Percentiles rank a stretch among this genome's conserved stretches.
These are phyloP conservation scores for Acromyrmex charruanus DNA, from an alignment of 1,140 invertebrate species.

Conservation along the genomic window DNA sequence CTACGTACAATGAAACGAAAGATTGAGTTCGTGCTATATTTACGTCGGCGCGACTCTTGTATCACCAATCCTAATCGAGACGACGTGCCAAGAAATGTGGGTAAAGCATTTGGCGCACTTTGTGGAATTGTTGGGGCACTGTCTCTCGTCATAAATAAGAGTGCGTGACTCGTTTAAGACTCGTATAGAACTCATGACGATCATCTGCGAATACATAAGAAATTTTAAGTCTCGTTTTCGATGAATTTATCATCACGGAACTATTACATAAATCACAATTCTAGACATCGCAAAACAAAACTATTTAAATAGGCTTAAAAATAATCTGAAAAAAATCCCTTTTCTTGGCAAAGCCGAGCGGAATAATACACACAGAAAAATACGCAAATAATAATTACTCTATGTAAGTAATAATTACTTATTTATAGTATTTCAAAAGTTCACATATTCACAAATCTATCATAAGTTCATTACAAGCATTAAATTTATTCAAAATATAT, in stretches of 20 bases:
- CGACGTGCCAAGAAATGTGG: conserved; percentile 59
- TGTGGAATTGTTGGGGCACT: conserved; percentile 55
- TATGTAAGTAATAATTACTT: too few species aligned
- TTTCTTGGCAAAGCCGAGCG: too few species aligned
- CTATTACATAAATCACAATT: not conserved
- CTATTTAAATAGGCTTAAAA: not conserved
- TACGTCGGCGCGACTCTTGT: conserved; percentile 45
- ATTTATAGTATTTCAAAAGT: too few species aligned
- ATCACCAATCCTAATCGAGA: conserved; percentile 41
- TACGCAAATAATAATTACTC: too few species aligned
- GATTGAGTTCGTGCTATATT: conserved; percentile 56
- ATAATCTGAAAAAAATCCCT: not conserved
- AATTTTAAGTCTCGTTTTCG: conserved; percentile 17
- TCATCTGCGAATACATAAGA: not conserved
- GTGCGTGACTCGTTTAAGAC: conserved; percentile 25
- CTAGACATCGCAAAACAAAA: not conserved
- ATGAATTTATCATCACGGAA: not conserved
- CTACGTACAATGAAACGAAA: conserved; percentile 26
- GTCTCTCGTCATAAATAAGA: conserved; percentile 51
- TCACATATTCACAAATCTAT: too few species aligned
- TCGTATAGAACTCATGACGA: conserved; percentile 11
- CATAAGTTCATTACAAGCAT: too few species aligned
- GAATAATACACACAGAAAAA: too few species aligned
- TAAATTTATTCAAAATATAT: too few species aligned
- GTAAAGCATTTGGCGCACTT: conserved; percentile 60